phyloP scores from a whole-genome alignment of 2,888 invertebrate species.

The Doris montereyensis region DNA sequence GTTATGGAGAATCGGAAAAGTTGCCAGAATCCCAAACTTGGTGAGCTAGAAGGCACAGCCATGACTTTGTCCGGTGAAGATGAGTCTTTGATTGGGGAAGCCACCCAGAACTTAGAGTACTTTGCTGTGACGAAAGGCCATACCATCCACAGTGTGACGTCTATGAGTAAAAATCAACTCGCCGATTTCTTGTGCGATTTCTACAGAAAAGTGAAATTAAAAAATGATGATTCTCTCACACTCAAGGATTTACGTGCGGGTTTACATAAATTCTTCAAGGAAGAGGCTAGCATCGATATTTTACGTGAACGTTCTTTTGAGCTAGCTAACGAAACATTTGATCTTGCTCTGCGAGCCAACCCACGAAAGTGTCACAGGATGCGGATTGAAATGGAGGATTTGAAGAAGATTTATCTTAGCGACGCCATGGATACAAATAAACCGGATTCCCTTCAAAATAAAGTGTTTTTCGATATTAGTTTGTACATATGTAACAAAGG shows the following conservation, averaged over 20 bases:
- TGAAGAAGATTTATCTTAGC: constrained; percentile 61
- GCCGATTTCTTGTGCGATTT: constrained; percentile 62
- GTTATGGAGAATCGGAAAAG: constrained; percentile 44
- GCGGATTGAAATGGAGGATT: constrained; percentile 60
- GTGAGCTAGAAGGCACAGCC: constrained; percentile 29
- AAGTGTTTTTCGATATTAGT: constrained; percentile 65
- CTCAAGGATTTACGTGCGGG: constrained; percentile 55
- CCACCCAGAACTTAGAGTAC: constrained; percentile 51
- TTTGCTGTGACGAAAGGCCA: constrained; percentile 57
- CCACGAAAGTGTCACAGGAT: constrained; percentile 58
- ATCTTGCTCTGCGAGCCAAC: constrained; percentile 50
- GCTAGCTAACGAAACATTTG: constrained; percentile 56
- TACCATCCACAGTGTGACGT: constrained; percentile 54
- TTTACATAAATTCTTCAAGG: constrained; percentile 58
- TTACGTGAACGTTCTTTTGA: constrained; percentile 53
- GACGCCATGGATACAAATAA: constrained; percentile 59
- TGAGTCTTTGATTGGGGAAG: constrained; percentile 42
- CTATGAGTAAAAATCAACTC: constrained; percentile 54
- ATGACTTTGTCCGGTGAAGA: constrained; percentile 47
- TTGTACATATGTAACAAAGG: constrained; percentile 65
- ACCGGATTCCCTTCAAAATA: constrained; percentile 64
- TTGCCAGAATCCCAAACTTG: constrained; percentile 36
- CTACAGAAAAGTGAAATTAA: constrained; percentile 55
- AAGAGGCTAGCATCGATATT: constrained; percentile 58
- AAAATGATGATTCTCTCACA: constrained; percentile 48